phyloP scores from a whole-genome alignment of 2,113 vertebrate species.

The Gila orcuttii region DNA sequence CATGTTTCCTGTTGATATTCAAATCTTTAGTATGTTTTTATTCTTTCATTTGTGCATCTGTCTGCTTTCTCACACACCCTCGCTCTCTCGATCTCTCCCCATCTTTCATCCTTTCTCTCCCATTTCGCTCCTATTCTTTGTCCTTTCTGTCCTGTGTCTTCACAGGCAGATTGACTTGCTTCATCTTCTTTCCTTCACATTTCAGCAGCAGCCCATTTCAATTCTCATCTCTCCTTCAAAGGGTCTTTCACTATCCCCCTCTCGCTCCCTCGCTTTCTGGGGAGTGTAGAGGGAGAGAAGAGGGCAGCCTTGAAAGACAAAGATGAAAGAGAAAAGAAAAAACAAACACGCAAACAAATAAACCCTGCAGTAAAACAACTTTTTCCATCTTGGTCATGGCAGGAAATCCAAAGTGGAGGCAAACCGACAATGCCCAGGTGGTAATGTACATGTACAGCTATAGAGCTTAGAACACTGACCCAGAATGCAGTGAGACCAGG shows the following conservation, averaged over 20 bases:
- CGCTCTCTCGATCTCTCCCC: slow-evolving; percentile 32
- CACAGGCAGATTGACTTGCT: slow-evolving; percentile 74
- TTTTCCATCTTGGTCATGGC: slow-evolving; percentile 70
- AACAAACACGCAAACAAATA: slow-evolving; percentile 79
- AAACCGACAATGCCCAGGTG: slow-evolving; percentile 62
- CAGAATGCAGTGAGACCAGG: neutral
- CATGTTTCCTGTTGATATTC: slow-evolving; percentile 31
- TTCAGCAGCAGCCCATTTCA: slow-evolving; percentile 72
- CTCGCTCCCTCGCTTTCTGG: slow-evolving; percentile 64
- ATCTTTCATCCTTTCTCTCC: slow-evolving; percentile 44
- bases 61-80: neutral
- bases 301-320: slow-evolving; percentile 76
- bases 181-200: slow-evolving; percentile 71
- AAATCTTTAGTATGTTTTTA: slow-evolving; percentile 28
- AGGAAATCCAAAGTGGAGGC: slow-evolving; percentile 62
- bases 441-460: slow-evolving; percentile 33
- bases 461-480: slow-evolving; percentile 32
- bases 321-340: slow-evolving; percentile 77
- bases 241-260: slow-evolving; percentile 44
- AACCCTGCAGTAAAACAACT: slow-evolving; percentile 73
- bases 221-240: slow-evolving; percentile 73
- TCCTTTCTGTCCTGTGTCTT: slow-evolving; percentile 57
- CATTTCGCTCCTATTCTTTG: slow-evolving; percentile 27
- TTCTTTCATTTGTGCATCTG: slow-evolving; percentile 14
- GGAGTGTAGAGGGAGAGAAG: slow-evolving; percentile 67